phyloP scores from a whole-genome alignment of 2,113 vertebrate species.

The Bos javanicus region DNA sequence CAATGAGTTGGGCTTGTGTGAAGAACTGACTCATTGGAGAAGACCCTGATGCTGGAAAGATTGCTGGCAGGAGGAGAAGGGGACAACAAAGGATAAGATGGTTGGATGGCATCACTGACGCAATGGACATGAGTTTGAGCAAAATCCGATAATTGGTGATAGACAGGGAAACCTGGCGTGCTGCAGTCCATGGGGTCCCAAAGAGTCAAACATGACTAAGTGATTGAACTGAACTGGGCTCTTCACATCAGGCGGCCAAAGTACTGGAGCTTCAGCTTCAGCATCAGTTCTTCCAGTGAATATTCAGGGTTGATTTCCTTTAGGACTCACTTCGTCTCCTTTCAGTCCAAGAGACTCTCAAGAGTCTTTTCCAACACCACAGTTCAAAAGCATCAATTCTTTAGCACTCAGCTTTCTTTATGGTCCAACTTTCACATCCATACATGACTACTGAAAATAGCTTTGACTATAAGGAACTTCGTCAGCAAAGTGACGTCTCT shows the following conservation, averaged over 20 bases:
- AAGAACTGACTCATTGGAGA: neutral
- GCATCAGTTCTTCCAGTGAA: neutral
- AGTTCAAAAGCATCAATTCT: neutral
- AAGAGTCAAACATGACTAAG: neutral
- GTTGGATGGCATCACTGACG: neutral
- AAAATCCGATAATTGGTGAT: neutral
- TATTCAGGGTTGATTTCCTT: neutral
- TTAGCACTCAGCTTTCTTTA: neutral
- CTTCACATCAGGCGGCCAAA: neutral
- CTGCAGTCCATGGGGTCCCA: neutral
- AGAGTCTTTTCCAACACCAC: neutral
- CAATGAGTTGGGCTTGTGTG: neutral
- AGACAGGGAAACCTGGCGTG: neutral
- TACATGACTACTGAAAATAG: neutral
- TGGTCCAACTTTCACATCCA: neutral
- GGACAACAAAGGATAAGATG: neutral
- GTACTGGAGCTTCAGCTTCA: neutral
- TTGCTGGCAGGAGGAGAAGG: neutral
- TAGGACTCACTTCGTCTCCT: neutral
- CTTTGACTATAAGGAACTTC: neutral
- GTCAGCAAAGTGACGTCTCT: neutral
- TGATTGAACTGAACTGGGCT: neutral
- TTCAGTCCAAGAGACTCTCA: neutral
- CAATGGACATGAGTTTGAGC: neutral
- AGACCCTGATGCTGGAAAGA: neutral